Evolutionary conservation across 2,888 invertebrate genomes (phyloP).

Genomic region (Metalampra italica): DNA sequence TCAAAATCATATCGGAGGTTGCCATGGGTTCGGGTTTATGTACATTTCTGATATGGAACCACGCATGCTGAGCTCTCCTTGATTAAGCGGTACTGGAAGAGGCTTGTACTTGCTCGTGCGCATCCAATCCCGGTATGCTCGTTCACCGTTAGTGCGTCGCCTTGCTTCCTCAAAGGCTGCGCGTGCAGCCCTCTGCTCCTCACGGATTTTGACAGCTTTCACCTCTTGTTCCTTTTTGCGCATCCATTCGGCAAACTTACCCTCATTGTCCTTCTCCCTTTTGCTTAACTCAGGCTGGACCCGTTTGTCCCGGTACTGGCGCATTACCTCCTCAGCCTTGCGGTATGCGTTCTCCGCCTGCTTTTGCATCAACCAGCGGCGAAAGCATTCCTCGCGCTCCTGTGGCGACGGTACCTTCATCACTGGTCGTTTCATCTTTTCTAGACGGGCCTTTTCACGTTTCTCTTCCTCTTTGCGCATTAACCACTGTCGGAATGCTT

Average conservation of each 20-base stretch:
- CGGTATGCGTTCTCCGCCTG: conserved; percentile 53
- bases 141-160: conserved; percentile 72
- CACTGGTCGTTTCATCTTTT: conserved; percentile 41
- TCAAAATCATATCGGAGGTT: conserved; percentile 47
- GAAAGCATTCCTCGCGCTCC: conserved; percentile 69
- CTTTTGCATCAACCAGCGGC: conserved; percentile 76
- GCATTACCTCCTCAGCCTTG: conserved; percentile 63
- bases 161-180: conserved; percentile 72
- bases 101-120: conserved; percentile 80
- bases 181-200: conserved; percentile 67
- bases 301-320: conserved; percentile 45
- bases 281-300: conserved; percentile 48
- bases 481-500: conserved; percentile 64
- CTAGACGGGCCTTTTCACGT: conserved; percentile 48
- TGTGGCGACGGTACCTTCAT: conserved; percentile 47
- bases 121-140: conserved; percentile 81
- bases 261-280: conserved; percentile 58
- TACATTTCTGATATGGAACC: conserved; percentile 81
- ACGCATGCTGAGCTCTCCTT: conserved; percentile 81
- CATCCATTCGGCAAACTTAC: conserved; percentile 76
- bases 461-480: conserved; percentile 69
- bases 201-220: conserved; percentile 70
- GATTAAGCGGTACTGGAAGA: conserved; percentile 80
- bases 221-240: conserved; percentile 78
- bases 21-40: conserved; percentile 83